These are phyloP conservation scores for Lasioglossum pauxillum DNA, from an alignment of 2,888 invertebrate species.

Conservation along the genomic window DNA sequence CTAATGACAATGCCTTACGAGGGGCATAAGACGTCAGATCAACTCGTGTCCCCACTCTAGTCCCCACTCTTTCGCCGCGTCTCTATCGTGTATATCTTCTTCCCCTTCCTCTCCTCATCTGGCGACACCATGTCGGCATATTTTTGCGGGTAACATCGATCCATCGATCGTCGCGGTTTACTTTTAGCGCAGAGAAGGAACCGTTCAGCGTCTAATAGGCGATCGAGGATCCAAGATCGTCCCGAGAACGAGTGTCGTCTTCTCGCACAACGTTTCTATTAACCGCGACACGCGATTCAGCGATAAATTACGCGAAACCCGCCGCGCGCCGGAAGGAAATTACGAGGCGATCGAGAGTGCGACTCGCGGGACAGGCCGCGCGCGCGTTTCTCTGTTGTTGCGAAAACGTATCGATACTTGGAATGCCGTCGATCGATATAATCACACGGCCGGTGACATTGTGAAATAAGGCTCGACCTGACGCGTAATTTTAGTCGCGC, in stretches of 20 bases:
- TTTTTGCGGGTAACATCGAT: neutral
- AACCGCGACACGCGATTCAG: slow-evolving; percentile 48
- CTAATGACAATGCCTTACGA: too few relatives aligned
- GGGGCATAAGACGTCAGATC: too few relatives aligned
- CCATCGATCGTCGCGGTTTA: neutral
- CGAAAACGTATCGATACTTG: slow-evolving; percentile 60
- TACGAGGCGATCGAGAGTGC: slow-evolving; percentile 34
- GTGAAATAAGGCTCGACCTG: slow-evolving; percentile 53
- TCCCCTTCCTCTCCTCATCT: too few relatives aligned
- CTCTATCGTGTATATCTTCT: too few relatives aligned
- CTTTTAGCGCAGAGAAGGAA: neutral
- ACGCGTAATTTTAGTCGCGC: slow-evolving; percentile 52
- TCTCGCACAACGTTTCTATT: slow-evolving; percentile 45
- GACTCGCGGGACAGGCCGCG: neutral
- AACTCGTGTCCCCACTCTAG: too few relatives aligned
- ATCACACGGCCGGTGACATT: slow-evolving; percentile 55
- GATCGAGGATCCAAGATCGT: slow-evolving; percentile 19
- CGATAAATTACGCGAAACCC: slow-evolving; percentile 47
- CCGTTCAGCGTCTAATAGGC: neutral
- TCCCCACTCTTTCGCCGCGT: too few relatives aligned
- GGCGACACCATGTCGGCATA: too few relatives aligned
- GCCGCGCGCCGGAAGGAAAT: slow-evolving; percentile 50
- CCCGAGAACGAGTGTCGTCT: slow-evolving; percentile 6
- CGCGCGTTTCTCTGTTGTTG: slow-evolving; percentile 39
- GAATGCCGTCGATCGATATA: slow-evolving; percentile 61